A percentile compares a stretch with the other conserved stretches of the same genome.
These are phyloP conservation scores for Redunca redunca DNA, from an alignment of 2,113 vertebrate species.

Conservation along the genomic window DNA sequence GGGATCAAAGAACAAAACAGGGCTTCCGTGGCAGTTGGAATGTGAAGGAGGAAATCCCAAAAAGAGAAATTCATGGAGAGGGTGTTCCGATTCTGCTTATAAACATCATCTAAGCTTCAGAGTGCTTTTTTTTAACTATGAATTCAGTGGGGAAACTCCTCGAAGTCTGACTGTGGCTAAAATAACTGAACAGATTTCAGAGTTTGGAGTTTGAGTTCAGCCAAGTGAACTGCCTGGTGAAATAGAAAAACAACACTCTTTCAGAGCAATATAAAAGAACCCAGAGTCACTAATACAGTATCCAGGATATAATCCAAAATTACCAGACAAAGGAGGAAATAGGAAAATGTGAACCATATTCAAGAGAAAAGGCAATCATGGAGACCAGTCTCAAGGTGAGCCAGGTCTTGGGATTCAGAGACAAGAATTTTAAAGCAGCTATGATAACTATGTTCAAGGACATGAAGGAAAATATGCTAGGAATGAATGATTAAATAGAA, in stretches of 20 bases:
- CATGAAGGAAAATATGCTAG: neutral
- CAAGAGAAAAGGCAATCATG: neutral
- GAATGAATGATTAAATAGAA: neutral
- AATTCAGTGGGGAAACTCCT: neutral
- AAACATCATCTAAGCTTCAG: neutral
- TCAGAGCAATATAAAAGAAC: neutral
- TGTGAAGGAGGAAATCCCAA: neutral
- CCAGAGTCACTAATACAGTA: neutral
- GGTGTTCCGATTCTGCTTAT: neutral
- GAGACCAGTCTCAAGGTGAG: neutral
- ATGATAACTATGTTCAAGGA: neutral
- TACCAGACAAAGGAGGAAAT: neutral
- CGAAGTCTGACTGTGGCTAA: neutral
- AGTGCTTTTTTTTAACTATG: neutral
- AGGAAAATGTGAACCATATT: neutral
- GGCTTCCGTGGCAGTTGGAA: neutral
- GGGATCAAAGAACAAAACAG: neutral
- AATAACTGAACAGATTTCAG: neutral
- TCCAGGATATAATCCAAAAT: neutral
- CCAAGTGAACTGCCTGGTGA: neutral
- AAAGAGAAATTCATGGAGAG: neutral
- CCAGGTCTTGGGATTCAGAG: neutral
- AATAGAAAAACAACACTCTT: neutral
- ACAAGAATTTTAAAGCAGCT: neutral
- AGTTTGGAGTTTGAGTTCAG: neutral